phyloP scores from a whole-genome alignment of 1,140 invertebrate genomes.

The Drosophila guanche region DNA sequence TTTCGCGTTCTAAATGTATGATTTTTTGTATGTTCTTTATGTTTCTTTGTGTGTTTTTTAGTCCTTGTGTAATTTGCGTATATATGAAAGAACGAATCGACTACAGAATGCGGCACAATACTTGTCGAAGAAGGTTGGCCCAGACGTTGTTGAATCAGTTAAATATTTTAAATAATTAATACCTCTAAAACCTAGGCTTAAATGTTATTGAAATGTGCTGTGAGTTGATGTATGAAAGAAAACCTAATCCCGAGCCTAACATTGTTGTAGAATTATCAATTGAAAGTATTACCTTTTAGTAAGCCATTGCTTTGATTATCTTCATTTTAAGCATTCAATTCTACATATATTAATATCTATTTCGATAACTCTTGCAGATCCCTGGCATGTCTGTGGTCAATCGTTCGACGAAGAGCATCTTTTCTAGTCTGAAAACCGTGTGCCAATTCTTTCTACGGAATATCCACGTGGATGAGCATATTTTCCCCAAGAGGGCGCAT shows the following conservation, averaged over 20 bases:
- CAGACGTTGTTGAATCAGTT: slow-evolving; percentile 56
- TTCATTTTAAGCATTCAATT: background rate
- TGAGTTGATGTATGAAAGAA: slow-evolving; percentile 20
- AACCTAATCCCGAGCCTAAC: slow-evolving; percentile 31
- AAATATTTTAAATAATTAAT: slow-evolving; percentile 44
- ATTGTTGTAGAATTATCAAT: background rate
- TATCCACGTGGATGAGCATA: slow-evolving; percentile 87
- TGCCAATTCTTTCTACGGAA: slow-evolving; percentile 86
- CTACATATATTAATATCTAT: background rate
- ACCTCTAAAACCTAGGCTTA: slow-evolving; percentile 22
- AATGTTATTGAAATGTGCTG: slow-evolving; percentile 23
- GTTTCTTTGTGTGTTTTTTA: slow-evolving; percentile 54
- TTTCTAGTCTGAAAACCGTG: slow-evolving; percentile 86
- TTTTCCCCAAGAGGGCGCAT: slow-evolving; percentile 89
- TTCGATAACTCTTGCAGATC: slow-evolving; percentile 84
- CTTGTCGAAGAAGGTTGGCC: slow-evolving; percentile 79
- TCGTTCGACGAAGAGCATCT: slow-evolving; percentile 86
- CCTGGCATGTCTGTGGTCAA: slow-evolving; percentile 86
- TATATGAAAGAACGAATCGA: slow-evolving; percentile 70
- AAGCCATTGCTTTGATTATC: background rate
- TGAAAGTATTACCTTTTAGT: background rate
- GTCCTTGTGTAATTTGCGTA: slow-evolving; percentile 64
- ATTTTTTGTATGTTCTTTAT: slow-evolving; percentile 18
- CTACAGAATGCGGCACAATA: slow-evolving; percentile 74
- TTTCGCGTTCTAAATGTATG: background rate